Conservation (phyloP, 2,113 vertebrate genomes). For the Lucifuga dentata region DNA sequence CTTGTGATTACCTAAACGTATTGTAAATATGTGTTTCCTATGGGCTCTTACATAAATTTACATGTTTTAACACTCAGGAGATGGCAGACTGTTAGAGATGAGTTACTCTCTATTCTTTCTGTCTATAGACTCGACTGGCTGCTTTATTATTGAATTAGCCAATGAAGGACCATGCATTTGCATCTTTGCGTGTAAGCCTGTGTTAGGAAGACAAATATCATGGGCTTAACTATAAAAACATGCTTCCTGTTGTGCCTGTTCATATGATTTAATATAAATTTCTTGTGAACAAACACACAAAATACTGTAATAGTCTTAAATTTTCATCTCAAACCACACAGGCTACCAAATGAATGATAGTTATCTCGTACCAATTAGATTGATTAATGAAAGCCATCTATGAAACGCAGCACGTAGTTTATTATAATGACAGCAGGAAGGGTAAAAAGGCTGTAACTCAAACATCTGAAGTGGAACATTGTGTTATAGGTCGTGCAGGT, state of each 20-base stretch:
- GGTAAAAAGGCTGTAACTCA: background rate
- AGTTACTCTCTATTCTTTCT: slow-evolving; percentile 71
- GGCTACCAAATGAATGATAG: slow-evolving; percentile 1
- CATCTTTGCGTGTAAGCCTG: slow-evolving; percentile 66
- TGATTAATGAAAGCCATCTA: slow-evolving; percentile 1
- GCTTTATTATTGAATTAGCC: slow-evolving; percentile 84
- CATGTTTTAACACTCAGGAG: slow-evolving; percentile 86
- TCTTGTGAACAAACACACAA: slow-evolving; percentile 50
- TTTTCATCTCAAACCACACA: slow-evolving; percentile 12
- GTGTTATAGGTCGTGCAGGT: background rate
- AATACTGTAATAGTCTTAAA: slow-evolving; percentile 22
- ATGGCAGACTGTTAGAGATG: slow-evolving; percentile 80
- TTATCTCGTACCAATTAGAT: background rate
- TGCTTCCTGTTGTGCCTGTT: slow-evolving; percentile 40
- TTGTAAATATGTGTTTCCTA: slow-evolving; percentile 89
- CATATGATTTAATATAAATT: slow-evolving; percentile 38
- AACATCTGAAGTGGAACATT: background rate
- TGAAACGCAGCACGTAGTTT: background rate
- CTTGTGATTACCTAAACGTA: slow-evolving; percentile 92
- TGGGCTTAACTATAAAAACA: slow-evolving; percentile 60
- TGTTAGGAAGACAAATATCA: slow-evolving; percentile 69
- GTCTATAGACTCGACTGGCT: slow-evolving; percentile 63
- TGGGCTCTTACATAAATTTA: slow-evolving; percentile 87
- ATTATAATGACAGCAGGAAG: slow-evolving; percentile 6
- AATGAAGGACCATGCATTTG: slow-evolving; percentile 71